Evolutionary conservation across 2,888 invertebrate species (phyloP).

Genomic region (Anagyrus pseudococci): DNA sequence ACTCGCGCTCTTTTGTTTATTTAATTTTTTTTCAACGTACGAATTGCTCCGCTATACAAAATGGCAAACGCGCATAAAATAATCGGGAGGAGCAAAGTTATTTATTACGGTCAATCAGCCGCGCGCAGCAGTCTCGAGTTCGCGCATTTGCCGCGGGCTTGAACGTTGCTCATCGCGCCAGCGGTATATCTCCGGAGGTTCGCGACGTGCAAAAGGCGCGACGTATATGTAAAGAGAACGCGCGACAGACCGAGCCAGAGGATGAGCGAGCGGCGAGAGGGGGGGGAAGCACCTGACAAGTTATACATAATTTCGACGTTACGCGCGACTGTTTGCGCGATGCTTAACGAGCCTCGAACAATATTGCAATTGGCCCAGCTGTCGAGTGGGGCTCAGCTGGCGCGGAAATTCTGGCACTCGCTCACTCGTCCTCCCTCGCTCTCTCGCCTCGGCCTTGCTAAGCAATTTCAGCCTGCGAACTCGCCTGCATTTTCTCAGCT

Average conservation of each 20-base stretch:
- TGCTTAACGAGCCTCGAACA: neutral
- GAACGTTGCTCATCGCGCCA: neutral
- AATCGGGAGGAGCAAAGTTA: too few species aligned
- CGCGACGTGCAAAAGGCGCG: neutral
- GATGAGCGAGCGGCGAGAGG: too few species aligned
- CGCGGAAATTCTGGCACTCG: neutral
- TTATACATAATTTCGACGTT: neutral
- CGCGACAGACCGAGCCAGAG: neutral
- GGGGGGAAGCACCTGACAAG: neutral
- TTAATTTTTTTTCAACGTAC: too few species aligned
- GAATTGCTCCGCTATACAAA: too few species aligned
- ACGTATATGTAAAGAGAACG: too few species aligned
- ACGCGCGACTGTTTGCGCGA: neutral
- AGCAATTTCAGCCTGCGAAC: too few species aligned
- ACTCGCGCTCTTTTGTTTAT: too few species aligned
- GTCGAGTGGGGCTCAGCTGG: neutral
- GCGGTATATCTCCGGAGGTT: too few species aligned
- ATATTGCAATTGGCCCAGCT: neutral
- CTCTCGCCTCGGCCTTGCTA: neutral
- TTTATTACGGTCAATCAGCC: neutral
- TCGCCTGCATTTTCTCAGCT: conserved; percentile 5
- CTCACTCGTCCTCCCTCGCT: conserved; percentile 10
- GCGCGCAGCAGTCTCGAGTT: neutral
- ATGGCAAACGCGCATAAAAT: too few species aligned
- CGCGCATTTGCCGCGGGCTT: too few species aligned